Conservation (phyloP, 1,140 invertebrate genomes). For the Callitettix versicolor region DNA sequence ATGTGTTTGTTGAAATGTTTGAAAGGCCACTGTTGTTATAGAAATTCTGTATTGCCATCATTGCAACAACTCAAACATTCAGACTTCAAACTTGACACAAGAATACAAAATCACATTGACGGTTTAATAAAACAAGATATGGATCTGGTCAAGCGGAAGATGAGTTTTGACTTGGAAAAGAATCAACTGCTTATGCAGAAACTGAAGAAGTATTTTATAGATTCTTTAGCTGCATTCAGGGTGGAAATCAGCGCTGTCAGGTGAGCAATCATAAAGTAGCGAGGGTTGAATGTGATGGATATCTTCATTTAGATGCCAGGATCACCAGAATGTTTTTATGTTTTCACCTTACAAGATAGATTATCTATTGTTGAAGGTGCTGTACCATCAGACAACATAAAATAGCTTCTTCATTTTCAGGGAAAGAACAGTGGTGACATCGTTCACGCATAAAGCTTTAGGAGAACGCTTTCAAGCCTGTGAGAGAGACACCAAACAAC, state of each 20-base stretch:
- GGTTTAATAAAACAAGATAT: slow-evolving; percentile 48
- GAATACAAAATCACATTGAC: slow-evolving; percentile 38
- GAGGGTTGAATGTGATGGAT: too few species aligned
- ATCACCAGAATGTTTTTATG: too few species aligned
- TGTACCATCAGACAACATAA: too few species aligned
- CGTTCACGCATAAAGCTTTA: too few species aligned
- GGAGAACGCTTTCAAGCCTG: too few species aligned
- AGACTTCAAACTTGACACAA: slow-evolving; percentile 49
- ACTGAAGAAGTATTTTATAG: slow-evolving; percentile 55
- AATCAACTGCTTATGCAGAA: slow-evolving; percentile 57
- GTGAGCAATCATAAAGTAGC: neutral
- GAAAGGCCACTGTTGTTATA: slow-evolving; percentile 25
- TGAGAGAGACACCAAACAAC: too few species aligned
- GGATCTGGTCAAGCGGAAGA: slow-evolving; percentile 43
- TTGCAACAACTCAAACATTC: slow-evolving; percentile 43
- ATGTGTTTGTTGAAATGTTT: slow-evolving; percentile 19
- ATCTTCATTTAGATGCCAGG: too few species aligned
- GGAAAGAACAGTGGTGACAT: too few species aligned
- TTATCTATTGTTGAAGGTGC: too few species aligned
- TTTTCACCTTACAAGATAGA: too few species aligned
- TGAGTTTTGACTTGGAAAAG: slow-evolving; percentile 54
- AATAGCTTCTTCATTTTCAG: too few species aligned
- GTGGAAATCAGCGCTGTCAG: slow-evolving; percentile 3
- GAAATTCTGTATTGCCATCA: slow-evolving; percentile 45
- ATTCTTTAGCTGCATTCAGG: slow-evolving; percentile 39